These are phyloP conservation scores for Dicrurus megarhynchus DNA, from an alignment of 2,113 vertebrate genomes.

Conservation along the genomic window DNA sequence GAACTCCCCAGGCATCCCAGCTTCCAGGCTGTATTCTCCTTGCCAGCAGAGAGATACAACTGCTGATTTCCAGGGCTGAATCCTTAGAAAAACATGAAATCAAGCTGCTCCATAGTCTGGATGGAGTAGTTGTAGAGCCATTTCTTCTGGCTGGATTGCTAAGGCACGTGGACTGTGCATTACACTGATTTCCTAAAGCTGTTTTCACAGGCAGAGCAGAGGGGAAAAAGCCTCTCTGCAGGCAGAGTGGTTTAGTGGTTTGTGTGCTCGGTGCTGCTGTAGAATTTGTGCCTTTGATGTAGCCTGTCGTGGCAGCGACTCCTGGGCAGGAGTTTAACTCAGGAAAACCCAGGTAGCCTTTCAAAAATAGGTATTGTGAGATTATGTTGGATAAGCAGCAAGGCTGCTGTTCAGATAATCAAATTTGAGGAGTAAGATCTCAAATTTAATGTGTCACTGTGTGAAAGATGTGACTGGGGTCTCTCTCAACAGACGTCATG, in stretches of 20 bases:
- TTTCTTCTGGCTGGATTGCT: not conserved
- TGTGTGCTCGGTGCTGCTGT: not conserved
- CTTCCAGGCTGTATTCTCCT: not conserved
- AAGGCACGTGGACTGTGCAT: not conserved
- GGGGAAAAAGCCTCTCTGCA: not conserved
- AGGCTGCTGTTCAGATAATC: not conserved
- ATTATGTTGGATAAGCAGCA: not conserved
- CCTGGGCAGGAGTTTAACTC: not conserved
- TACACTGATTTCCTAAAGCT: not conserved
- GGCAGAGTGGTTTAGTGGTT: not conserved
- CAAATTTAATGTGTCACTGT: not conserved
- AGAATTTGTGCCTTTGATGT: not conserved
- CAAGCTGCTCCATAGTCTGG: not conserved
- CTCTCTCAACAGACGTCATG: not conserved
- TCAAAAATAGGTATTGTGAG: not conserved
- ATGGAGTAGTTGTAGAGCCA: not conserved
- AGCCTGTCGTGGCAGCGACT: not conserved
- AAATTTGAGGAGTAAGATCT: not conserved
- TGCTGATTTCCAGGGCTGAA: not conserved
- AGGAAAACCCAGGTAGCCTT: not conserved
- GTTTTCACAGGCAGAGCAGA: not conserved
- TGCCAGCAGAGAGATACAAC: not conserved
- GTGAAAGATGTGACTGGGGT: not conserved
- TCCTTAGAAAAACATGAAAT: not conserved
- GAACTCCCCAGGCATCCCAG: not conserved